Evolutionary conservation across 2,888 invertebrate genomes (phyloP), one percentile per base, ranked within the genome.

Genomic region (Blera fallax): DNA sequence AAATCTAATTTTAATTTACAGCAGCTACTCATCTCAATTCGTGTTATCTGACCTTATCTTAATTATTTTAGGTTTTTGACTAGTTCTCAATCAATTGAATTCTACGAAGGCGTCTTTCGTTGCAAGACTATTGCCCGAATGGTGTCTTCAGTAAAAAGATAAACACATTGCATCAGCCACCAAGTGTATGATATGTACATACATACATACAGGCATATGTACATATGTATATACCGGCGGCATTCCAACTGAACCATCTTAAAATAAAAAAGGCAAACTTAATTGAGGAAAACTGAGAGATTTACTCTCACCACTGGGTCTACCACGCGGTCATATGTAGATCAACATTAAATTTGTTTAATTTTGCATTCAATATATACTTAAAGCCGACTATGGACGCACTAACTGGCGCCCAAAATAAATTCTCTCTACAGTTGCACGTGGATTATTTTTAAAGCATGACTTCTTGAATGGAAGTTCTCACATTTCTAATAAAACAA

Each of bases 91-190:
- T 76, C 56, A 58, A 60, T 73, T 56, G 65, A 60, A 65, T 69
- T 77, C n/a, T 34, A 14, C 11, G 8, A n/a, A 11, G 24, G 77
- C 52, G 32, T 43, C 54, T 65, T 64, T 18, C 4, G 16, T 52
- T 79, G 54, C 45, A 64, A 58, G 58, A 21, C 40, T 16, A 64
- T 29, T 37, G 29, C 32, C 34, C 43, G 43, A 40, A 45, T 48
- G 21, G 43, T 14, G 11, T 40, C 32, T 72, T 58, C 45, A 64
- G 45, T 5, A 65, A 64, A 77, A 58, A 58, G 0, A 1, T 58
- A 37, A 52, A 74, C 52, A 60, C 74, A 80, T 80, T 80, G 74
- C 74, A 74, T 80, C 74, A 80, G 80, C 65, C 65, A 27, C 67
- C 45, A 54, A 52, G 45, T 67, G 27, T 48, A 32, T 29, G 11